These are phyloP conservation scores for Pectinophora gossypiella DNA, from an alignment of 1,140 invertebrate genomes.

Conservation along the genomic window DNA sequence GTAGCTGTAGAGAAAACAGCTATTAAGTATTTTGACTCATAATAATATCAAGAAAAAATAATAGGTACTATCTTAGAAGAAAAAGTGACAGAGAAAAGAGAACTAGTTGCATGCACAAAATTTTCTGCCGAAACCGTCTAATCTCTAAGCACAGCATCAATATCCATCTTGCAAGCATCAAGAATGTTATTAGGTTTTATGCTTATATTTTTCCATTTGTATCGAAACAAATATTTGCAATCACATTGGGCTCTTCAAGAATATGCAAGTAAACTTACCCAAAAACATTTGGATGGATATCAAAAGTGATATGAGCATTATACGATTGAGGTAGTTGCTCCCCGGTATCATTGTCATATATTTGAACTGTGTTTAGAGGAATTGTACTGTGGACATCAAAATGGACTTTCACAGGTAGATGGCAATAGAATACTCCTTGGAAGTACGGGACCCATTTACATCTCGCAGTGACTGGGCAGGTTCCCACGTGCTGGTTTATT, in stretches of 20 bases:
- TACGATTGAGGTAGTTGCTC: slow-evolving; percentile 41
- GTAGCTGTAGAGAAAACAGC: slow-evolving; percentile 36
- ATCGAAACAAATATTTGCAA: no score
- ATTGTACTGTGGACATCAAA: slow-evolving; percentile 45
- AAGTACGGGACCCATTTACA: slow-evolving; percentile 61
- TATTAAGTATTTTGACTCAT: no score
- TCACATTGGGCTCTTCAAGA: no score
- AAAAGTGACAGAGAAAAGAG: no score
- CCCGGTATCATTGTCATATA: slow-evolving; percentile 54
- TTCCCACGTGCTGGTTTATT: slow-evolving; percentile 38
- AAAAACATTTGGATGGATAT: slow-evolving; percentile 40
- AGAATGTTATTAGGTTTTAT: no score
- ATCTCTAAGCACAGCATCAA: no score
- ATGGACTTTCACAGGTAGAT: slow-evolving; percentile 48
- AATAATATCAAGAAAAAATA: no score
- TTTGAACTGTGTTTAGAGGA: slow-evolving; percentile 27
- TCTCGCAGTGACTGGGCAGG: slow-evolving; percentile 25
- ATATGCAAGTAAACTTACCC: slow-evolving; percentile 31
- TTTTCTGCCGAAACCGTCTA: no score
- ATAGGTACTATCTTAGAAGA: no score
- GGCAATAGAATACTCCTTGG: slow-evolving; percentile 54
- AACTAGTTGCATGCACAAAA: no score
- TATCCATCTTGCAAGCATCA: no score
- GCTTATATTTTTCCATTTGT: no score
- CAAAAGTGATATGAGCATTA: slow-evolving; percentile 46